Percentiles rank a stretch among this genome's conserved stretches.
phyloP scores from a whole-genome alignment of 2,113 vertebrate genomes.

The Eretmochelys imbricata region DNA sequence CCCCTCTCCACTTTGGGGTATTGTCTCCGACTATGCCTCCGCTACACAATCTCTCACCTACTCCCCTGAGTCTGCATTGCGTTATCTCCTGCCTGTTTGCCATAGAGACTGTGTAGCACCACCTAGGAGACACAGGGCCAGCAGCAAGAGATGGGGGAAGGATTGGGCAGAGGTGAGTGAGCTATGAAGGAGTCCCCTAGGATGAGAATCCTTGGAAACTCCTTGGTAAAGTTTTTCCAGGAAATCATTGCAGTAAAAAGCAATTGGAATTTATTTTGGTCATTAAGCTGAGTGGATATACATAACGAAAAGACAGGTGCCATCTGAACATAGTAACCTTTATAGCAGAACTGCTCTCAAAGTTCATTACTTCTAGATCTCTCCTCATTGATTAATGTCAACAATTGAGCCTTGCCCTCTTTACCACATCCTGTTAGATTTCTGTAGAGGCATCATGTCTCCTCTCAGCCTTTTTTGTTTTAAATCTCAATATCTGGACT shows the following conservation, averaged over 20 bases:
- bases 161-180: neutral
- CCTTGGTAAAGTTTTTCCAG: neutral
- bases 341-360: fast-evolving
- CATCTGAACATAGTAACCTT: neutral
- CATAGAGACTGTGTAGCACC: neutral
- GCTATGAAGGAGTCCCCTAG: neutral
- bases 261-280: neutral
- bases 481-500: neutral
- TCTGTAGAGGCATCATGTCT: neutral
- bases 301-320: neutral
- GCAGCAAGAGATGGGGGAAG: neutral
- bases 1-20: neutral
- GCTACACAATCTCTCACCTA: neutral
- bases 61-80: neutral
- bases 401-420: constrained; percentile 8
- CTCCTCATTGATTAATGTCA: neutral
- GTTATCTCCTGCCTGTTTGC: neutral
- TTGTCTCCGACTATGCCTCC: neutral
- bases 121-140: neutral
- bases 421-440: neutral
- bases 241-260: neutral
- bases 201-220: neutral
- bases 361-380: neutral
- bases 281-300: neutral
- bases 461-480: neutral